Conservation (phyloP, 2,888 invertebrate species). For the Pantelozetes paolii region DNA sequence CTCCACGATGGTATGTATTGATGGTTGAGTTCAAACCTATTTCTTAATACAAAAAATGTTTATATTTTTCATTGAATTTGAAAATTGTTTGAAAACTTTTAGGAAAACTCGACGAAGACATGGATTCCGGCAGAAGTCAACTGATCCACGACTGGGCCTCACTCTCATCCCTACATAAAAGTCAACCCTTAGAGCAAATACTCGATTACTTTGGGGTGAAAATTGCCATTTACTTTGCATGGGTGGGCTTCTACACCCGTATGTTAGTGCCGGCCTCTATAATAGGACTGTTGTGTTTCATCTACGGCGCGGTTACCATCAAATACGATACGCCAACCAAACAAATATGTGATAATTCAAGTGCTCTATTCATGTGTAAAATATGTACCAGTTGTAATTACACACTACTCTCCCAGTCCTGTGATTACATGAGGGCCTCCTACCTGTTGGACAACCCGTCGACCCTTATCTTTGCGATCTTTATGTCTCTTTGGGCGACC, state of each 20-base stretch:
- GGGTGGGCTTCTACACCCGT: slow-evolving; percentile 90
- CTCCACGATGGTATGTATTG: slow-evolving; percentile 64
- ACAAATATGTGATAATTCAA: slow-evolving; percentile 63
- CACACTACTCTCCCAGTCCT: slow-evolving; percentile 77
- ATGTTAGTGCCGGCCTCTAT: slow-evolving; percentile 80
- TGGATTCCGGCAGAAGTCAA: slow-evolving; percentile 41
- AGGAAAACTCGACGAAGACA: slow-evolving; percentile 29
- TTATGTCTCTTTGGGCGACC: slow-evolving; percentile 93
- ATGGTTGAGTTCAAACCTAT: too few relatives aligned
- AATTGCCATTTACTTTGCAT: slow-evolving; percentile 84
- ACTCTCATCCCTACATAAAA: slow-evolving; percentile 50
- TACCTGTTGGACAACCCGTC: slow-evolving; percentile 90
- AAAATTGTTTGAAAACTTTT: too few relatives aligned
- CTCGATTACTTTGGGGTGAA: slow-evolving; percentile 81
- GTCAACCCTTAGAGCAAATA: slow-evolving; percentile 81
- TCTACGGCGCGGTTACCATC: slow-evolving; percentile 67
- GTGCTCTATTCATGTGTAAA: slow-evolving; percentile 73
- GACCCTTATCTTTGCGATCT: slow-evolving; percentile 86
- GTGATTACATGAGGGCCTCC: slow-evolving; percentile 75
- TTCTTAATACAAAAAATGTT: too few relatives aligned
- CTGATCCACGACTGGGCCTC: slow-evolving; percentile 47
- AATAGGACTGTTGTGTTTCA: slow-evolving; percentile 72
- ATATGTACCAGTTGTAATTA: slow-evolving; percentile 83
- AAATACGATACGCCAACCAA: slow-evolving; percentile 66
- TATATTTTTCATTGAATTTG: too few relatives aligned